Conservation (phyloP, 2,797 vertebrate species). For the Tamandua tetradactyla region DNA sequence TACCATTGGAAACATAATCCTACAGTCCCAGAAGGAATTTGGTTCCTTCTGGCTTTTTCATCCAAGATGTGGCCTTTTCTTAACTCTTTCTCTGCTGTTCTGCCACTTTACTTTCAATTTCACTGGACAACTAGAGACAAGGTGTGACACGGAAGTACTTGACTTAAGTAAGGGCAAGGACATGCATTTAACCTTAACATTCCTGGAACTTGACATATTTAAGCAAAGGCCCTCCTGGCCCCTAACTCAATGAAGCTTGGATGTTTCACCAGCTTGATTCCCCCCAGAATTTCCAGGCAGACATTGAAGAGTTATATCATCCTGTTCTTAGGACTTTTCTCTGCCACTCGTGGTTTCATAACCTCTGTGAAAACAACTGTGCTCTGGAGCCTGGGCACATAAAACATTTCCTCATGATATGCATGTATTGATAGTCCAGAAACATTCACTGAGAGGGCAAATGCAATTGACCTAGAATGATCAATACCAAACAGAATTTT, state of each 20-base stretch:
- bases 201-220: slow-evolving; percentile 39
- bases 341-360: slow-evolving; percentile 5
- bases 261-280: neutral
- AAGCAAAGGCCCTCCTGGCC: neutral
- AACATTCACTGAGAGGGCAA: neutral
- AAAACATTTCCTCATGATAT: neutral
- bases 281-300: slow-evolving; percentile 1
- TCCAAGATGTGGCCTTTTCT: neutral
- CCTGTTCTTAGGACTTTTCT: slow-evolving; percentile 39
- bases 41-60: neutral
- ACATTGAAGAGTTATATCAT: neutral
- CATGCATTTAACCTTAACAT: neutral
- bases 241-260: neutral
- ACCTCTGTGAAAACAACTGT: neutral
- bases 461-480: neutral
- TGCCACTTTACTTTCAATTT: neutral
- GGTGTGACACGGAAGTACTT: neutral
- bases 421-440: neutral
- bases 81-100: slow-evolving; percentile 15
- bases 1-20: neutral
- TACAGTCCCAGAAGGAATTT: slow-evolving; percentile 35
- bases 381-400: slow-evolving; percentile 11
- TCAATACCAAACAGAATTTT: slow-evolving; percentile 36
- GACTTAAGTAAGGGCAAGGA: slow-evolving; percentile 4
- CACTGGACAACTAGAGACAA: neutral